These are phyloP conservation scores for mouse (Mus musculus) DNA, from an alignment of 2,113 vertebrate genomes.

Conservation along the genomic window DNA sequence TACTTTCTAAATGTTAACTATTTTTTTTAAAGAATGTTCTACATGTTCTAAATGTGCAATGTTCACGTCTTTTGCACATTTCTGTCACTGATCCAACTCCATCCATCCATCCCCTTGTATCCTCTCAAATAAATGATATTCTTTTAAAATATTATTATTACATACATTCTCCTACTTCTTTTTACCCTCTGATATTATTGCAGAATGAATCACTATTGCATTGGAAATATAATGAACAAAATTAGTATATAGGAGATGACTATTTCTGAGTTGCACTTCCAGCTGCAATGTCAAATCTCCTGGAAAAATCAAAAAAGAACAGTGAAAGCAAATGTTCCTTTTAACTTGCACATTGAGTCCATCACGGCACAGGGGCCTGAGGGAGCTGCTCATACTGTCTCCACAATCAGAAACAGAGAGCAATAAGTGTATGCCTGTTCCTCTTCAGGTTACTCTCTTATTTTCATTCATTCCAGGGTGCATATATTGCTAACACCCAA, in stretches of 20 bases:
- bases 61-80: background rate
- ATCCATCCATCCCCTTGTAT: background rate
- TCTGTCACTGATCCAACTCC: background rate
- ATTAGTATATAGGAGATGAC: background rate
- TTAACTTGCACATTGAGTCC: background rate
- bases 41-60: background rate
- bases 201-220: background rate
- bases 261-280: no score
- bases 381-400: background rate
- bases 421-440: background rate
- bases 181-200: background rate
- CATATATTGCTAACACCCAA: background rate
- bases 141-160: background rate
- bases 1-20: background rate
- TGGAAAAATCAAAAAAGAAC: background rate
- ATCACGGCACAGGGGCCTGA: no score
- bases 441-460: background rate
- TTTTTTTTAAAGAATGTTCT: background rate
- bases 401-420: background rate
- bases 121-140: background rate
- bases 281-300: background rate
- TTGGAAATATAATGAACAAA: background rate
- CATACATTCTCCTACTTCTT: background rate
- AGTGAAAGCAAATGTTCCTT: background rate
- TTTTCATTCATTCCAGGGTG: background rate